phyloP scores from a whole-genome alignment of 2,888 invertebrate species.

The Carabus problematicus region DNA sequence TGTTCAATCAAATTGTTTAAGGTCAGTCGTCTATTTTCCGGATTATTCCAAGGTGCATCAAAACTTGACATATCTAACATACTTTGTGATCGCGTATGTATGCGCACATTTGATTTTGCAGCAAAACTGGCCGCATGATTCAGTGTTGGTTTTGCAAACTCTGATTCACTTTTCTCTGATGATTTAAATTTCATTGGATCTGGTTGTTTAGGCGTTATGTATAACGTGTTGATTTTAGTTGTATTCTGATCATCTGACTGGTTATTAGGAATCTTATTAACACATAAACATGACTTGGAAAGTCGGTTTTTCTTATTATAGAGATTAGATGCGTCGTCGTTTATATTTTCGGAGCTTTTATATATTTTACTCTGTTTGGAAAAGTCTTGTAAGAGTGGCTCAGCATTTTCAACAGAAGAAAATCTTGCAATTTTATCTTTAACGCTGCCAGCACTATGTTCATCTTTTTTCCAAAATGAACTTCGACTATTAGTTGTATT shows the following conservation, averaged over 20 bases:
- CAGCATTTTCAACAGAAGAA: slow-evolving; percentile 65
- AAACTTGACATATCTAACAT: slow-evolving; percentile 58
- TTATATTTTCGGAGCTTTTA: slow-evolving; percentile 45
- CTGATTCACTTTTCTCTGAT: slow-evolving; percentile 13
- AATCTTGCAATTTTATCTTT: slow-evolving; percentile 90
- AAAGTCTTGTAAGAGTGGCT: slow-evolving; percentile 35
- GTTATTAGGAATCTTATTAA: slow-evolving; percentile 39
- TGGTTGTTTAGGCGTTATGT: not conserved
- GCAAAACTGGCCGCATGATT: slow-evolving; percentile 35
- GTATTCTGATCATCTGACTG: slow-evolving; percentile 26
- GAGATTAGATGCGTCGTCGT: slow-evolving; percentile 24
- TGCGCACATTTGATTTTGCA: slow-evolving; percentile 46
- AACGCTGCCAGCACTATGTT: slow-evolving; percentile 81
- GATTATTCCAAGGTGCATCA: slow-evolving; percentile 49
- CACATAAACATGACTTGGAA: slow-evolving; percentile 42
- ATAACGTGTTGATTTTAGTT: not conserved
- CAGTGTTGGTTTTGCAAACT: slow-evolving; percentile 18
- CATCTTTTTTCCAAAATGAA: slow-evolving; percentile 70
- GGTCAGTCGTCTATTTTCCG: slow-evolving; percentile 56
- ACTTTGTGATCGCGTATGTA: slow-evolving; percentile 62
- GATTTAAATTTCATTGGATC: not conserved
- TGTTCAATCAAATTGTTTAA: slow-evolving; percentile 77
- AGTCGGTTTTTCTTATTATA: slow-evolving; percentile 27
- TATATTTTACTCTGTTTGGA: slow-evolving; percentile 39
- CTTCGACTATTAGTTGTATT: slow-evolving; percentile 32